A percentile compares a stretch with the other conserved stretches of the same genome.
These are phyloP conservation scores for Platorchestia sp. DNA, from an alignment of 1,140 invertebrate species.

Conservation along the genomic window DNA sequence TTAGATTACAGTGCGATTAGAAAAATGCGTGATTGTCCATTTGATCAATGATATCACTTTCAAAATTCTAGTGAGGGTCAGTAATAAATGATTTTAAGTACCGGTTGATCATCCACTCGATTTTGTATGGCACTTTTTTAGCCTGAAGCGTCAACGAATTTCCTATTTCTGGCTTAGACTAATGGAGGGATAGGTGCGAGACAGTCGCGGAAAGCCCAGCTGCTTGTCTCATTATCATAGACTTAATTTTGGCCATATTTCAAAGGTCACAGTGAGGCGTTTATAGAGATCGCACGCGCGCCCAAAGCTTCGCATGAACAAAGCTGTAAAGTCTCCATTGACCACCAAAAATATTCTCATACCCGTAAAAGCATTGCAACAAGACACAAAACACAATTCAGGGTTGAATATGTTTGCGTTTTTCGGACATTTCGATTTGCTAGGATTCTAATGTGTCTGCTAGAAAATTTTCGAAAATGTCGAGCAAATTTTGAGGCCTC, in stretches of 20 bases:
- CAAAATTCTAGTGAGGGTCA: neutral
- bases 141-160: neutral
- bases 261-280: neutral
- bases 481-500: neutral
- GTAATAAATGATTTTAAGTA: neutral
- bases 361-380: neutral
- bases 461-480: neutral
- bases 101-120: neutral
- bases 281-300: neutral
- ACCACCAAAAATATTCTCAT: neutral
- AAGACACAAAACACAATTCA: neutral
- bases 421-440: neutral
- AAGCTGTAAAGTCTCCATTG: neutral
- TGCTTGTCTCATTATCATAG: neutral
- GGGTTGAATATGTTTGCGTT: neutral
- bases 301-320: neutral
- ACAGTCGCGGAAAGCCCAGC: neutral
- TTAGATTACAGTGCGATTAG: too few species aligned
- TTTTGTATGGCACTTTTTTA: neutral
- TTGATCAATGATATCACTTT: neutral
- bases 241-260: conserved; percentile 1
- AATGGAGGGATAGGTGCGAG: neutral
- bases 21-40: neutral
- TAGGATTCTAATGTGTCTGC: neutral
- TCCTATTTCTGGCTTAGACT: neutral